Evolutionary conservation across 37 sponge, comb jelly and placozoan species (phyloP).

Genomic region (Axinella damicornis): DNA sequence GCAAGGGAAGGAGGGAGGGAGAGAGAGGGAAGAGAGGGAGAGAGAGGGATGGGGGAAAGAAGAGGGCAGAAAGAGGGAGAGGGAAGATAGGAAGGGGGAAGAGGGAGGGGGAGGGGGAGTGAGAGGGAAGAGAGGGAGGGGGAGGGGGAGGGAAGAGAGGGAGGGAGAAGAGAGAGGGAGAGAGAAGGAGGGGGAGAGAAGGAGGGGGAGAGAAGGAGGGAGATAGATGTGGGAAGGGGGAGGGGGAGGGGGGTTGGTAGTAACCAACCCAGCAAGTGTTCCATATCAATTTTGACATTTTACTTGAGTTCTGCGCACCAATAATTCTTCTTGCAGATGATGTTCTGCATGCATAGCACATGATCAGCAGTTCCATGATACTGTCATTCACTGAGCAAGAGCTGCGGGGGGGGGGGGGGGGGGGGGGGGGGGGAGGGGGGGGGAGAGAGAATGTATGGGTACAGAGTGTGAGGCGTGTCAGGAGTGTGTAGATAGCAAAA

Average conservation of each 20-base stretch:
- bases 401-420: too few relatives aligned
- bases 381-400: conserved; percentile 68
- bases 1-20: background rate
- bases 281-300: too few relatives aligned
- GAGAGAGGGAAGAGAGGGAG: conserved; percentile 18
- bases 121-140: too few relatives aligned
- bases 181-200: conserved; percentile 18
- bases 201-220: conserved; percentile 28
- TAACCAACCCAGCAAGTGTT: background rate
- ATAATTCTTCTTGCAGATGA: conserved; percentile 87
- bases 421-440: too few relatives aligned
- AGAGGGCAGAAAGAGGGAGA: conserved; percentile 43
- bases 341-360: conserved; percentile 94
- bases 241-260: conserved; percentile 12
- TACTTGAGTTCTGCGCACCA: conserved; percentile 56
- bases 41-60: conserved; percentile 38
- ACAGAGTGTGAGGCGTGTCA: too few relatives aligned
- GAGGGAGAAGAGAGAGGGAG: conserved; percentile 30
- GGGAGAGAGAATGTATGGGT: too few relatives aligned
- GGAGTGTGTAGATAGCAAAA: too few relatives aligned
- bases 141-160: background rate
- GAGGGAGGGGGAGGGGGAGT: conserved; percentile 24
- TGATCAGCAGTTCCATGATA: conserved; percentile 94
- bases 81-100: conserved; percentile 42
- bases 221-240: conserved; percentile 20